phyloP scores from a whole-genome alignment of 2,888 invertebrate genomes.

The Drosophila limbata region DNA sequence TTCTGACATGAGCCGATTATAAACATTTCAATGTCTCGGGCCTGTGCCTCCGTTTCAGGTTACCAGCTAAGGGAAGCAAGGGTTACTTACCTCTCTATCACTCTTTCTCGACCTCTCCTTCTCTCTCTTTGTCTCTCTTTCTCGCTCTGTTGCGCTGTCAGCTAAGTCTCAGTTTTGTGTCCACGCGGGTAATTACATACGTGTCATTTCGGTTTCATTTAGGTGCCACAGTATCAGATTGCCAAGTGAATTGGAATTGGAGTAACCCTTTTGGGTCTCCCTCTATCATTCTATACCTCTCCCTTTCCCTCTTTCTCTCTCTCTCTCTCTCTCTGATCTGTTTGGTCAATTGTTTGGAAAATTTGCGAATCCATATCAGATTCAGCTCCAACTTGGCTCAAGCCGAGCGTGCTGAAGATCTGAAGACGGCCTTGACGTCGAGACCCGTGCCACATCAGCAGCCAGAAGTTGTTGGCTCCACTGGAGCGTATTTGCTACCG shows the following conservation, averaged over 20 bases:
- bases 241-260: conserved; percentile 59
- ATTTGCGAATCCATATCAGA: conserved; percentile 45
- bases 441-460: conserved; percentile 65
- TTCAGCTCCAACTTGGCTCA: conserved; percentile 48
- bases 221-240: conserved; percentile 84
- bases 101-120: neutral
- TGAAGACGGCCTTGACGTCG: conserved; percentile 64
- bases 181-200: conserved; percentile 81
- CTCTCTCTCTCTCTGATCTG: conserved; percentile 49
- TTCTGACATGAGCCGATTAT: conserved; percentile 85
- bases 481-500: conserved; percentile 59
- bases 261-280: conserved; percentile 62
- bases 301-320: neutral
- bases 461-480: conserved; percentile 10
- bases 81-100: conserved; percentile 1
- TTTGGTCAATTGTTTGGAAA: conserved; percentile 85
- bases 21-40: conserved; percentile 81
- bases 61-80: conserved; percentile 55
- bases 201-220: conserved; percentile 83
- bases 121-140: neutral
- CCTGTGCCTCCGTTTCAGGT: conserved; percentile 66
- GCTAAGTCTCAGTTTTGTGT: conserved; percentile 43
- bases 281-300: neutral
- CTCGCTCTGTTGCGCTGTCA: conserved; percentile 19
- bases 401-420: conserved; percentile 63